phyloP scores from a whole-genome alignment of 2,888 invertebrate species.

The Drosophila parthenogenetica region DNA sequence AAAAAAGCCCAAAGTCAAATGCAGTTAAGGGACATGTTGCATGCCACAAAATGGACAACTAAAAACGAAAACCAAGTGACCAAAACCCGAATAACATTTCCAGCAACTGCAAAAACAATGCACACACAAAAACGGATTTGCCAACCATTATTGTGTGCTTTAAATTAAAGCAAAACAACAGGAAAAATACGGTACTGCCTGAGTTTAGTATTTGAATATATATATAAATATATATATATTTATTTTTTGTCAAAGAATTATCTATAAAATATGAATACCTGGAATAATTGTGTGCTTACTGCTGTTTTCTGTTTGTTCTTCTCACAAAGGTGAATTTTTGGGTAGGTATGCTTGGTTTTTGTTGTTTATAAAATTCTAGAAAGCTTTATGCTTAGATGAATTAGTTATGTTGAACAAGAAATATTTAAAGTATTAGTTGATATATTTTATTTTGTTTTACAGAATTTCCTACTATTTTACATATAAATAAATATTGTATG shows the following conservation, averaged over 20 bases:
- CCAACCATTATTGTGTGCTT: slow-evolving; percentile 23
- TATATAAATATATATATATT: not conserved
- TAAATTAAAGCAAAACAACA: not conserved
- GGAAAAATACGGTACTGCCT: not conserved
- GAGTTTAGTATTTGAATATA: not conserved
- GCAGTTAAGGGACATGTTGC: slow-evolving; percentile 50
- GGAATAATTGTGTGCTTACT: too few species aligned
- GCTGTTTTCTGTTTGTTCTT: too few species aligned
- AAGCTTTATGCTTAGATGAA: too few species aligned
- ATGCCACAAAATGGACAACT: slow-evolving; percentile 47
- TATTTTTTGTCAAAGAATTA: not conserved
- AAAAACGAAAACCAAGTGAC: slow-evolving; percentile 39
- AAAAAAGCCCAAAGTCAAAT: slow-evolving; percentile 52
- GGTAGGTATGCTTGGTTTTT: too few species aligned
- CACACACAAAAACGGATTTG: slow-evolving; percentile 13
- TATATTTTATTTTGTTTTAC: too few species aligned
- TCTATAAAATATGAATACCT: too few species aligned
- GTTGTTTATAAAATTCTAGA: too few species aligned
- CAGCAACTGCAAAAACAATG: slow-evolving; percentile 20
- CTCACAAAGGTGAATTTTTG: too few species aligned
- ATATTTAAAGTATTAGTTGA: too few species aligned
- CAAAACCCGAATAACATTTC: slow-evolving; percentile 35
- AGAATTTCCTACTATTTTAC: too few species aligned
- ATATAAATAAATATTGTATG: too few species aligned
- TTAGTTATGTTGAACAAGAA: too few species aligned